Evolutionary conservation across 2,888 invertebrate genomes (phyloP).

Genomic region (Scaptomyza caliginosa): DNA sequence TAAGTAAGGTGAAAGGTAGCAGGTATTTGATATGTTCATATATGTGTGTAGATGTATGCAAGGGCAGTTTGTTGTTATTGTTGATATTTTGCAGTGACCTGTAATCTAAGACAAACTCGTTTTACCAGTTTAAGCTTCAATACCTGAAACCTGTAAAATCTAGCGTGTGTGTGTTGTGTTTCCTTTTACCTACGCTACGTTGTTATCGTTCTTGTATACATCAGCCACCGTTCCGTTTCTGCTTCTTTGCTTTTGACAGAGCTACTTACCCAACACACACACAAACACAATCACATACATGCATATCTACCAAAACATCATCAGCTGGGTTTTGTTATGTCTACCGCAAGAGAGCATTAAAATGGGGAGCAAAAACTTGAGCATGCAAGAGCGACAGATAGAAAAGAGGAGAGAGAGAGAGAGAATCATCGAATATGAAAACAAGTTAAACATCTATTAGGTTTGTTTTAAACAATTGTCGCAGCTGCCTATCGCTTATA

Average conservation of each 20-base stretch:
- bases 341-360: slow-evolving; percentile 42
- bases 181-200: slow-evolving; percentile 53
- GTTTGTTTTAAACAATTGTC: slow-evolving; percentile 50
- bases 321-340: slow-evolving; percentile 76
- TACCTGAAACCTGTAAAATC: slow-evolving; percentile 59
- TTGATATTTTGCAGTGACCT: slow-evolving; percentile 52
- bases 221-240: slow-evolving; percentile 34
- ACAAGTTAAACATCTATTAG: slow-evolving; percentile 43
- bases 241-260: slow-evolving; percentile 33
- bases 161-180: slow-evolving; percentile 47
- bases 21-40: background rate
- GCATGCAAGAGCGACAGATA: slow-evolving; percentile 2
- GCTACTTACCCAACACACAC: slow-evolving; percentile 22
- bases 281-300: background rate
- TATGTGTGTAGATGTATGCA: slow-evolving; percentile 17
- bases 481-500: slow-evolving; percentile 41
- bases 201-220: slow-evolving; percentile 30
- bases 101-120: slow-evolving; percentile 70
- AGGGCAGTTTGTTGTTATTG: slow-evolving; percentile 62
- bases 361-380: slow-evolving; percentile 20
- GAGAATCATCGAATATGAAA: slow-evolving; percentile 35
- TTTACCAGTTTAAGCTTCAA: slow-evolving; percentile 65
- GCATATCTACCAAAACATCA: slow-evolving; percentile 71
- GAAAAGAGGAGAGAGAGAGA: background rate
- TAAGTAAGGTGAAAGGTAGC: slow-evolving; percentile 1